A percentile compares a stretch with the other conserved stretches of the same genome.
These are phyloP conservation scores for Aquatica leii DNA, from an alignment of 2,888 invertebrate genomes.

Conservation along the genomic window DNA sequence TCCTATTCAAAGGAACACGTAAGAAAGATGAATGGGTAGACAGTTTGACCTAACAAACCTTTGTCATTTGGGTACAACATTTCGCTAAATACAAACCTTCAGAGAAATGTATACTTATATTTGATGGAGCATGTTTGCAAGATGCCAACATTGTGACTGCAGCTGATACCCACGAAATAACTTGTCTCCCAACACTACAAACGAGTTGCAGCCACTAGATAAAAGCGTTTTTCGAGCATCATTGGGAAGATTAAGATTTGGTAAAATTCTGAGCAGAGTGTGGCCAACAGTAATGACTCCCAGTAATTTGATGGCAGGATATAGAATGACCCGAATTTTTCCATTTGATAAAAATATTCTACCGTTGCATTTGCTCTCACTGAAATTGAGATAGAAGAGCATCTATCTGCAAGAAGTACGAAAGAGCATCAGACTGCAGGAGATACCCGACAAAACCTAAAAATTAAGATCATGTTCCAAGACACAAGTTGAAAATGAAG, in stretches of 20 bases:
- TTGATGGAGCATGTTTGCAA: too few species aligned
- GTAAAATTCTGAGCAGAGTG: conserved; percentile 1
- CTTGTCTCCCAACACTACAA: neutral
- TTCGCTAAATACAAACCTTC: too few species aligned
- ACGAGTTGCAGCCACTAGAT: neutral
- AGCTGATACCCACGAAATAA: neutral
- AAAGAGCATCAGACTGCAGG: neutral
- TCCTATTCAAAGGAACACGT: neutral
- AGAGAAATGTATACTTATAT: too few species aligned
- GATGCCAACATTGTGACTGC: neutral
- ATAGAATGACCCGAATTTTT: too few species aligned
- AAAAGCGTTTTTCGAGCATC: conserved; percentile 3
- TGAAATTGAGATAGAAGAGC: too few species aligned
- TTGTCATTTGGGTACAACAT: too few species aligned
- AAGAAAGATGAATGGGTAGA: neutral
- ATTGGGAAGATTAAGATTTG: neutral
- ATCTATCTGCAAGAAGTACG: neutral
- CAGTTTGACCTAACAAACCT: too few species aligned
- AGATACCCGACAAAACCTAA: too few species aligned
- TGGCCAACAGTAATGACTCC: neutral
- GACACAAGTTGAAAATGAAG: neutral
- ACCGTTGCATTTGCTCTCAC: too few species aligned
- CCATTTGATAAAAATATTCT: too few species aligned
- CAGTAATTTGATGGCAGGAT: neutral
- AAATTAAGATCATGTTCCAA: neutral